A percentile compares a stretch with the other conserved stretches of the same genome.
These are phyloP conservation scores for Myrmecophaga tridactyla DNA, from an alignment of 2,113 vertebrate genomes.

Conservation along the genomic window DNA sequence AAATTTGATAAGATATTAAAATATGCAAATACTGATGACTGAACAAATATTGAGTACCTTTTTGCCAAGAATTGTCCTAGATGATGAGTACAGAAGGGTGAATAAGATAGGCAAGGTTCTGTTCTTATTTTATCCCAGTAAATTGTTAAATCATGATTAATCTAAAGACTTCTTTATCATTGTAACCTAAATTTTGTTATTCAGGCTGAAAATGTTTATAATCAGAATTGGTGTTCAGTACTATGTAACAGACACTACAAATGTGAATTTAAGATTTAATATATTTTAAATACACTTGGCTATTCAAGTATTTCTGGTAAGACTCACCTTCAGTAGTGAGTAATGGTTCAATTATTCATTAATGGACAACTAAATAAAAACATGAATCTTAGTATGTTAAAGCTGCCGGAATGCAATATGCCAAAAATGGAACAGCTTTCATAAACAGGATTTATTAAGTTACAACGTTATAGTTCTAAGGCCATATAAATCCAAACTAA, in stretches of 20 bases:
- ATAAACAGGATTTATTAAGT: no score
- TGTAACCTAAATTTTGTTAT: conserved; percentile 10
- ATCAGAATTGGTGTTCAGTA: not conserved
- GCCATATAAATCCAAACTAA: no score
- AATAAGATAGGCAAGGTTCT: not conserved
- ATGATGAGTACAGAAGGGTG: not conserved
- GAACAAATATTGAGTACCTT: not conserved
- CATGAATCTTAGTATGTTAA: no score
- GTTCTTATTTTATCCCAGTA: not conserved
- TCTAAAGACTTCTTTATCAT: not conserved
- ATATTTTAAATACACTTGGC: not conserved
- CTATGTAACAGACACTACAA: not conserved
- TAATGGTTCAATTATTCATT: not conserved
- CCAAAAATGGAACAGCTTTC: no score
- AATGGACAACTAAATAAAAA: no score
- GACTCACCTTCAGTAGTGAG: not conserved
- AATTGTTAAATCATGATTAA: not conserved
- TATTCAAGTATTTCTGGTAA: not conserved
- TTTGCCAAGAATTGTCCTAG: not conserved
- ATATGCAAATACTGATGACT: not conserved
- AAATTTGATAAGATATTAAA: not conserved
- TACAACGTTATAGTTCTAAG: no score
- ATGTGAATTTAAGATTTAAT: not conserved
- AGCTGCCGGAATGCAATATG: no score
- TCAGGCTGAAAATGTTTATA: not conserved